Evolutionary conservation across 1,140 invertebrate genomes (phyloP).

Genomic region (Batillaria attramentaria): DNA sequence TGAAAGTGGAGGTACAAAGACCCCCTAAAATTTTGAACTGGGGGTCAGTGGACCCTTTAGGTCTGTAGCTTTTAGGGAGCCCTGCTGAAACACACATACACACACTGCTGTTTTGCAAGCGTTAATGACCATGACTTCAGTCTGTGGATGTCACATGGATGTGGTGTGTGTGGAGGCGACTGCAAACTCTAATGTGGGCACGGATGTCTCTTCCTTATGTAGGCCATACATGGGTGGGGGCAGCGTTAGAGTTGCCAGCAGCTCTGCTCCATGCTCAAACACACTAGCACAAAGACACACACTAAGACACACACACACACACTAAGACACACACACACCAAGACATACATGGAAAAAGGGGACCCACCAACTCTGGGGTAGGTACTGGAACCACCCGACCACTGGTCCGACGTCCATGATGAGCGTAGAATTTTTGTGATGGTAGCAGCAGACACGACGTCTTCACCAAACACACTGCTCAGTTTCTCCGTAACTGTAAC

Average conservation of each 20-base stretch:
- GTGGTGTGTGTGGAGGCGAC: not conserved
- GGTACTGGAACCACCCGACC: constrained; percentile 40
- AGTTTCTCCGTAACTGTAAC: constrained; percentile 41
- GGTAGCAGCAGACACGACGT: constrained; percentile 37
- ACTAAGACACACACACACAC: too few species aligned
- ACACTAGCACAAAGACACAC: not conserved
- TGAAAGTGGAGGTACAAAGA: too few species aligned
- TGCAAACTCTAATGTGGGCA: not conserved
- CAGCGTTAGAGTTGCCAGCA: not conserved
- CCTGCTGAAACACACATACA: too few species aligned
- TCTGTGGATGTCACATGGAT: not conserved
- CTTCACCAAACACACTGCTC: constrained; percentile 48
- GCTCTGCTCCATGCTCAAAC: not conserved
- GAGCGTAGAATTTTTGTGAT: constrained; percentile 46
- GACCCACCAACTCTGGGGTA: constrained; percentile 54
- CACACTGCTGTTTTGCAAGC: too few species aligned
- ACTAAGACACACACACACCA: too few species aligned
- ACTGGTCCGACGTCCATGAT: constrained; percentile 50
- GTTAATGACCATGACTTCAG: not conserved
- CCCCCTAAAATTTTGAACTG: too few species aligned
- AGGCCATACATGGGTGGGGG: not conserved
- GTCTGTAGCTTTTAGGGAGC: too few species aligned
- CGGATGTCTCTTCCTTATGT: not conserved
- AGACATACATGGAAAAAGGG: not conserved
- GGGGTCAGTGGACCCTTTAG: too few species aligned